These are phyloP conservation scores for Buceros bicornis DNA, from an alignment of 2,797 vertebrate species.

Conservation along the genomic window DNA sequence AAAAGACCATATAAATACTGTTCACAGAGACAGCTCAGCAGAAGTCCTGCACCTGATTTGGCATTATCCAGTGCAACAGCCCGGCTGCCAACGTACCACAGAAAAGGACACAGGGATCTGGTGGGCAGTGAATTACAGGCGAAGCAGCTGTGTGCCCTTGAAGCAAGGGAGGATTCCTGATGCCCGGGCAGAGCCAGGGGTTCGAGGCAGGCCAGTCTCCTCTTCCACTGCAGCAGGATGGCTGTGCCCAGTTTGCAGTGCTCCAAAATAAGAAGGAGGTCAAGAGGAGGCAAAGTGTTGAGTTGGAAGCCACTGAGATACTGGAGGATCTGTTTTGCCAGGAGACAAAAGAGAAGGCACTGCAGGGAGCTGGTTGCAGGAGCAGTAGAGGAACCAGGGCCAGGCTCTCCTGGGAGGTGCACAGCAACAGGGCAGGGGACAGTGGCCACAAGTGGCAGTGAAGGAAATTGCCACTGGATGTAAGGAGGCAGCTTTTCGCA, in stretches of 20 bases:
- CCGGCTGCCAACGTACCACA: rapidly evolving
- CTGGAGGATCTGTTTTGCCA: neutral
- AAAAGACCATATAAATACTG: neutral
- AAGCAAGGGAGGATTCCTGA: neutral
- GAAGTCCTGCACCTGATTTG: neutral
- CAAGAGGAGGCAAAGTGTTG: neutral
- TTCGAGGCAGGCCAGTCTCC: rapidly evolving
- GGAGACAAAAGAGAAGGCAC: neutral
- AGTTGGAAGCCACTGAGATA: neutral
- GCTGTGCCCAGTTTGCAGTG: neutral
- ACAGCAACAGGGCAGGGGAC: neutral
- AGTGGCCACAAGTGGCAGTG: neutral
- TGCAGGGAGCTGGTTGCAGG: neutral
- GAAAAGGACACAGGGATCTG: neutral
- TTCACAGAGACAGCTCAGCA: neutral
- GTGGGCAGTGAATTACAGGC: neutral
- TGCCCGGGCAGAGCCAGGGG: rapidly evolving
- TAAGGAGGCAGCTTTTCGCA: neutral
- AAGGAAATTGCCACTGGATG: neutral
- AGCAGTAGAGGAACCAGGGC: neutral
- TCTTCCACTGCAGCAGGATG: neutral
- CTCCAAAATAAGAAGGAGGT: neutral
- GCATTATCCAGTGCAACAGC: rapidly evolving
- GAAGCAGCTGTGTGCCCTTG: rapidly evolving
- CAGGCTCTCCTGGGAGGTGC: neutral